Conservation (phyloP, 92 coral and sea anemone species). For the Plumapathes pennacea region DNA sequence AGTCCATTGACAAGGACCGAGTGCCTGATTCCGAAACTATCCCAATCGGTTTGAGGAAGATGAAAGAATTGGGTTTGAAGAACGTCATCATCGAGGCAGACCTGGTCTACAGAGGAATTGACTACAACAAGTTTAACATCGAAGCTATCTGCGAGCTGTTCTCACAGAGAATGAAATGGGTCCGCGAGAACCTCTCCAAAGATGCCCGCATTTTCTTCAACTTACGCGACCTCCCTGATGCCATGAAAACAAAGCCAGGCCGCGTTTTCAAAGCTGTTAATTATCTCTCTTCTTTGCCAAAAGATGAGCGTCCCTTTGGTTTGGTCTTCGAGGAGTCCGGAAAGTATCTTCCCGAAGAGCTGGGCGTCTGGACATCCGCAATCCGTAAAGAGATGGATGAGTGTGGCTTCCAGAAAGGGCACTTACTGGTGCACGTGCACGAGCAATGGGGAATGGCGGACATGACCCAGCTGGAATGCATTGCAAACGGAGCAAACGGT, state of each 20-base stretch:
- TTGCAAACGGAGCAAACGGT: slow-evolving; percentile 51
- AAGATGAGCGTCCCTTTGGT: slow-evolving; percentile 59
- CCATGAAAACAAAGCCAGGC: slow-evolving; percentile 37
- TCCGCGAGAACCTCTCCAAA: slow-evolving; percentile 45
- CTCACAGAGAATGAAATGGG: slow-evolving; percentile 56
- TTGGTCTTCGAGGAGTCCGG: slow-evolving; percentile 63
- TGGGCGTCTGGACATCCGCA: slow-evolving; percentile 70
- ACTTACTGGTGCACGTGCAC: slow-evolving; percentile 45
- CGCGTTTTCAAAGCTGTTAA: slow-evolving; percentile 36
- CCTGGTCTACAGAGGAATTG: slow-evolving; percentile 71
- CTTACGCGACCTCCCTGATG: slow-evolving; percentile 65
- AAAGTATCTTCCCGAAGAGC: slow-evolving; percentile 72
- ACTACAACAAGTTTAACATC: slow-evolving; percentile 55
- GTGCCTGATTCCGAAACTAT: slow-evolving; percentile 52
- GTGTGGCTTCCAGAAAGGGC: slow-evolving; percentile 47
- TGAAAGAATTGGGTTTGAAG: slow-evolving; percentile 57
- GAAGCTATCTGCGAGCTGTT: slow-evolving; percentile 48
- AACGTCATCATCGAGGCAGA: slow-evolving; percentile 71
- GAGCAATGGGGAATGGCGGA: slow-evolving; percentile 55
- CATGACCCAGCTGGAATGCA: slow-evolving; percentile 44
- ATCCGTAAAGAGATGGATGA: slow-evolving; percentile 66
- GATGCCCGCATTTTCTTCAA: slow-evolving; percentile 47
- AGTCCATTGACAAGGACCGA: slow-evolving; percentile 45
- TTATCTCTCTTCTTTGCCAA: slow-evolving; percentile 51
- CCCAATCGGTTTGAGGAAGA: slow-evolving; percentile 71